Evolutionary conservation across 2,113 vertebrate genomes (phyloP).

Genomic region (Scomber colias): DNA sequence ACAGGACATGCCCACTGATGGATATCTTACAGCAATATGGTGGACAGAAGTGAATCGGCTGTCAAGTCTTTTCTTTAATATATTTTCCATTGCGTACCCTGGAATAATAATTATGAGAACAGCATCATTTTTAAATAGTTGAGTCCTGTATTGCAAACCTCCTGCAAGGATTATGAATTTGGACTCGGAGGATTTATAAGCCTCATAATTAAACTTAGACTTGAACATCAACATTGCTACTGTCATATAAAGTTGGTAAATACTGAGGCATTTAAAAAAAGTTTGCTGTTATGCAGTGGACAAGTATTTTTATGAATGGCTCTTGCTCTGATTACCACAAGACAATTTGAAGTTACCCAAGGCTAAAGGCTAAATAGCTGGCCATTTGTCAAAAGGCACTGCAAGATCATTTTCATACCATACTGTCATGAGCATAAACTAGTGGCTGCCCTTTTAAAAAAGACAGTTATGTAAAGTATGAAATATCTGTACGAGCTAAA

Average conservation of each 20-base stretch:
- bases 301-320: not conserved
- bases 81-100: no score
- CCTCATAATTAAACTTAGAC: not conserved
- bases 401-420: slow-evolving; percentile 34
- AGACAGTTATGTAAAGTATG: not conserved
- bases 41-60: not conserved
- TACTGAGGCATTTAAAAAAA: not conserved
- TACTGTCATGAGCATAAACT: slow-evolving; percentile 12
- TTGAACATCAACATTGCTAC: not conserved
- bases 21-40: not conserved
- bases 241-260: not conserved
- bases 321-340: not conserved
- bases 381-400: slow-evolving; percentile 16
- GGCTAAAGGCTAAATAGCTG: slow-evolving; percentile 26
- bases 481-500: not conserved
- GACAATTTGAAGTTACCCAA: not conserved
- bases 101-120: no score
- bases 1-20: not conserved
- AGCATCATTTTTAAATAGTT: no score
- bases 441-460: not conserved
- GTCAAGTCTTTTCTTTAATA: not conserved
- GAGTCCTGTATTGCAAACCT: not conserved
- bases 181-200: not conserved
- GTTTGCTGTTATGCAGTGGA: not conserved
- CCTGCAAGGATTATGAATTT: not conserved